Conservation (phyloP, 2,113 vertebrate species). For the Pachypanchax playfairii region DNA sequence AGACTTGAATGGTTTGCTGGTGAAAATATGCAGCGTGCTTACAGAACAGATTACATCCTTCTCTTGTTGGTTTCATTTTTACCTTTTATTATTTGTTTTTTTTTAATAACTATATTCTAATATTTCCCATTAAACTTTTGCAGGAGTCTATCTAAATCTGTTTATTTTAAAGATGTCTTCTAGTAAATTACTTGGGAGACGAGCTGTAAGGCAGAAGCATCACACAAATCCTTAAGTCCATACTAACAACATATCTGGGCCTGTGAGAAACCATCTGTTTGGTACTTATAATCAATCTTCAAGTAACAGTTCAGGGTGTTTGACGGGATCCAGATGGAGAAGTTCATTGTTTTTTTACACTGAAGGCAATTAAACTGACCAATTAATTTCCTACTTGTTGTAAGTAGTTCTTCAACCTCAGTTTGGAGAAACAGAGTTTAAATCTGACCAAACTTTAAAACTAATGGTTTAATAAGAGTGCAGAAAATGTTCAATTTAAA, state of each 20-base stretch:
- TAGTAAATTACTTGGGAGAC: slow-evolving; percentile 74
- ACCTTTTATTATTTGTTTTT: slow-evolving; percentile 14
- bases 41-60: slow-evolving; percentile 29
- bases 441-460: too few species aligned
- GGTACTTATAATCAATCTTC: slow-evolving; percentile 41
- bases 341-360: too few species aligned
- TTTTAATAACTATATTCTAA: slow-evolving; percentile 20
- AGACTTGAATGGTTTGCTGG: slow-evolving; percentile 56
- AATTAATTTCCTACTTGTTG: too few species aligned
- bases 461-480: too few species aligned
- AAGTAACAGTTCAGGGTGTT: too few species aligned
- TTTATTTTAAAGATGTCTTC: slow-evolving; percentile 66
- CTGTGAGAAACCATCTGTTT: slow-evolving; percentile 48
- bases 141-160: slow-evolving; percentile 19
- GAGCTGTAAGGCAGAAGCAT: slow-evolving; percentile 59
- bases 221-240: slow-evolving; percentile 45
- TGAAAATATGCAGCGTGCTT: slow-evolving; percentile 46
- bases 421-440: background rate
- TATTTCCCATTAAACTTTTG: background rate
- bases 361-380: too few species aligned
- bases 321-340: too few species aligned
- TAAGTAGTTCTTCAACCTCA: background rate
- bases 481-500: too few species aligned
- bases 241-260: slow-evolving; percentile 26
- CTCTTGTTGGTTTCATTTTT: slow-evolving; percentile 34